These are phyloP conservation scores for Lithophane leautieri DNA, from an alignment of 2,888 invertebrate species.

Conservation along the genomic window DNA sequence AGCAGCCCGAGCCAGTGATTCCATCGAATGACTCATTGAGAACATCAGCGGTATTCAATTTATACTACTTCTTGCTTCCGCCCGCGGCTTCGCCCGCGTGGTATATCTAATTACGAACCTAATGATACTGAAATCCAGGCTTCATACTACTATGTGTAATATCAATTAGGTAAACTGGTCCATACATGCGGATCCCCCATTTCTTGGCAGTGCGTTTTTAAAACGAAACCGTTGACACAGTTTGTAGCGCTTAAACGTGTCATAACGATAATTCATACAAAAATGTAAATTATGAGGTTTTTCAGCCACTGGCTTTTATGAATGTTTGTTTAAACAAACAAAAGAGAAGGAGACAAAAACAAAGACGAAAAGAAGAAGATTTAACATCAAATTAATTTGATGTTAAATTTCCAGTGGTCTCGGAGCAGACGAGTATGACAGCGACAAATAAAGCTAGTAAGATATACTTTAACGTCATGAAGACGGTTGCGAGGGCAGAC, in stretches of 20 bases:
- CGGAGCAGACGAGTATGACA: neutral
- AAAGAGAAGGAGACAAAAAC: no score
- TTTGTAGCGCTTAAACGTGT: slow-evolving; percentile 8
- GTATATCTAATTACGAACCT: neutral
- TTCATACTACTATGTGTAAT: neutral
- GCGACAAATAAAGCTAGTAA: neutral
- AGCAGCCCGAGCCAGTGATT: neutral
- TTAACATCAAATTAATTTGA: no score
- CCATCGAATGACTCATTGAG: neutral
- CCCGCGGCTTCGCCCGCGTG: neutral
- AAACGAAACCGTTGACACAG: slow-evolving; percentile 7
- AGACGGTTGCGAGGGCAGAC: neutral
- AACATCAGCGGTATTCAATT: neutral
- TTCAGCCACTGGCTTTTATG: neutral
- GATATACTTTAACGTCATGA: neutral
- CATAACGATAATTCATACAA: neutral
- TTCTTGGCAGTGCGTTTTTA: slow-evolving; percentile 27
- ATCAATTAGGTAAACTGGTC: neutral
- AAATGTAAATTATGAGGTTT: neutral
- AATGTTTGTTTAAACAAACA: neutral
- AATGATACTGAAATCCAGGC: no score
- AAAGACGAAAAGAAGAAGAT: no score
- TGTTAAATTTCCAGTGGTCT: no score
- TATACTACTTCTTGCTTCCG: no score
- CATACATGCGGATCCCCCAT: slow-evolving; percentile 3